Evolutionary conservation across 2,888 invertebrate species (phyloP).

Genomic region (Monopis laevigella): DNA sequence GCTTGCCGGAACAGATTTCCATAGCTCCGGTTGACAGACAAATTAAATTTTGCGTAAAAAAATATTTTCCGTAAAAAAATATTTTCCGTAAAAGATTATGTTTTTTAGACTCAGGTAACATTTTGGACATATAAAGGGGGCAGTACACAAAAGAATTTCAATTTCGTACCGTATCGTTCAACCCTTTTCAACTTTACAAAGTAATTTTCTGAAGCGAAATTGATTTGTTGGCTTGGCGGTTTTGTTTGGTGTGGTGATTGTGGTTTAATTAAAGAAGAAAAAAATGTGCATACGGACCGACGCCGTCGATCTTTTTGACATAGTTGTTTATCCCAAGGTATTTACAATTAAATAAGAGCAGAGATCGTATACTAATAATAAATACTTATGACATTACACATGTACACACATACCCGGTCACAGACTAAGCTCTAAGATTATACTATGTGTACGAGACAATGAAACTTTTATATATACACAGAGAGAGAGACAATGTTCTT

Average conservation of each 20-base stretch:
- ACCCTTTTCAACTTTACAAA: conserved; percentile 60
- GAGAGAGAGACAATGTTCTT: too few relatives aligned
- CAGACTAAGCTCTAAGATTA: too few relatives aligned
- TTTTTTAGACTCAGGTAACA: conserved; percentile 45
- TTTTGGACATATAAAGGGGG: conserved; percentile 55
- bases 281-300: conserved; percentile 14
- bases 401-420: too few relatives aligned
- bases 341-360: too few relatives aligned
- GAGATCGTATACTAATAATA: too few relatives aligned
- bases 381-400: too few relatives aligned
- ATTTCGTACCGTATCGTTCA: conserved; percentile 56
- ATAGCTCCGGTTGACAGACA: conserved; percentile 11
- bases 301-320: too few relatives aligned
- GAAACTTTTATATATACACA: too few relatives aligned
- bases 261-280: conserved; percentile 49
- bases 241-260: conserved; percentile 49
- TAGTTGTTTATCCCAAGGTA: too few relatives aligned
- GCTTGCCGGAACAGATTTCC: conserved; percentile 6
- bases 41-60: conserved; percentile 10
- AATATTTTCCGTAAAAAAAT: conserved; percentile 7
- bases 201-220: conserved; percentile 62
- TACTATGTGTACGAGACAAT: too few relatives aligned
- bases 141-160: conserved; percentile 60
- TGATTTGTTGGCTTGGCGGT: conserved; percentile 57
- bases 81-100: conserved; percentile 9